phyloP scores from a whole-genome alignment of 1,140 invertebrate genomes.

The Neomicropteryx cornuta region DNA sequence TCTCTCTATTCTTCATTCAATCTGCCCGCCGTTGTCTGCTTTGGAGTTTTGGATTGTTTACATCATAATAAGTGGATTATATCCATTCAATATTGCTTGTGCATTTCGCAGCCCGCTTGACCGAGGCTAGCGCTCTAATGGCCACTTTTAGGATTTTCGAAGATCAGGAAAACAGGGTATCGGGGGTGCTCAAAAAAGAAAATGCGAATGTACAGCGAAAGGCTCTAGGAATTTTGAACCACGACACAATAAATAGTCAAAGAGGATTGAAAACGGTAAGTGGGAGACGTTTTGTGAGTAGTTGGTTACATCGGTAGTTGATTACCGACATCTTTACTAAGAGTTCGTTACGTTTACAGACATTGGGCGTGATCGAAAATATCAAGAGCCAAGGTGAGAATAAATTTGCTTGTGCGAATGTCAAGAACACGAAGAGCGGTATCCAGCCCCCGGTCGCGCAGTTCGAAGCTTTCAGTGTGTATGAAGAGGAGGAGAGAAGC shows the following conservation, averaged over 20 bases:
- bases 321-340: not conserved
- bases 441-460: conserved; percentile 47
- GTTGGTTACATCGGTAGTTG: not conserved
- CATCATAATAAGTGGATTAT: too few species aligned
- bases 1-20: too few species aligned
- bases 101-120: too few species aligned
- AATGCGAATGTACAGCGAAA: conserved; percentile 40
- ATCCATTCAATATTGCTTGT: too few species aligned
- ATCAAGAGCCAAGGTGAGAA: conserved; percentile 36
- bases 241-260: conserved; percentile 32
- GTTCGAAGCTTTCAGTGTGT: conserved; percentile 60
- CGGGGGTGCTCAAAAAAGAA: conserved; percentile 30
- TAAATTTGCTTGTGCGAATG: conserved; percentile 29
- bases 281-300: conserved; percentile 5
- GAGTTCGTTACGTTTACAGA: conserved; percentile 2
- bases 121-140: too few species aligned
- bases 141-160: conserved; percentile 52
- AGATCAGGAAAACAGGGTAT: conserved; percentile 53
- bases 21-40: too few species aligned
- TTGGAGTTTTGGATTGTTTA: too few species aligned
- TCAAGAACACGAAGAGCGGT: conserved; percentile 36
- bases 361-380: conserved; percentile 22
- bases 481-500: conserved; percentile 45
- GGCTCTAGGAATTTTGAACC: conserved; percentile 33
- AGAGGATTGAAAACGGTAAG: conserved; percentile 31